phyloP scores from a whole-genome alignment of 2,888 invertebrate species.

The Catocala nupta region DNA sequence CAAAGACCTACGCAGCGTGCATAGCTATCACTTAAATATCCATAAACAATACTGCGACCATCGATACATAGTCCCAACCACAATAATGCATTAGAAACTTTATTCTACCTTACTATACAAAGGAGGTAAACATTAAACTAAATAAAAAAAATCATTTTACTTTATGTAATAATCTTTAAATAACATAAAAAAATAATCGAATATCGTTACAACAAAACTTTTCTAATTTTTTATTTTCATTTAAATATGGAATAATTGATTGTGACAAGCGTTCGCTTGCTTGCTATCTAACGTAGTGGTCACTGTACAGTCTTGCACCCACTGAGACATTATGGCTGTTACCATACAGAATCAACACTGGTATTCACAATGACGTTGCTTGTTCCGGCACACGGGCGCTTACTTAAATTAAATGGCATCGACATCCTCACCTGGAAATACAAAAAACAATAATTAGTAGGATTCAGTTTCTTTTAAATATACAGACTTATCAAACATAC shows the following conservation, averaged over 20 bases:
- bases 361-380: slow-evolving; percentile 69
- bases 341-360: slow-evolving; percentile 67
- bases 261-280: slow-evolving; percentile 61
- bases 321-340: slow-evolving; percentile 50
- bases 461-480: too few relatives aligned
- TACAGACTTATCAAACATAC: too few relatives aligned
- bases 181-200: slow-evolving; percentile 85
- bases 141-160: slow-evolving; percentile 76
- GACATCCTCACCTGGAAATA: slow-evolving; percentile 80
- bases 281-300: slow-evolving; percentile 69
- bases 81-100: slow-evolving; percentile 70
- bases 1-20: slow-evolving; percentile 59
- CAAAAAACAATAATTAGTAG: slow-evolving; percentile 7
- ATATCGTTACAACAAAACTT: slow-evolving; percentile 82
- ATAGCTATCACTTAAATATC: slow-evolving; percentile 57
- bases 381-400: slow-evolving; percentile 77
- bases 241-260: slow-evolving; percentile 85
- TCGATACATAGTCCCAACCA: slow-evolving; percentile 60
- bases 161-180: slow-evolving; percentile 83
- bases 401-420: slow-evolving; percentile 87
- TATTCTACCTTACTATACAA: slow-evolving; percentile 73
- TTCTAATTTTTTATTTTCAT: slow-evolving; percentile 66
- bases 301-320: slow-evolving; percentile 54
- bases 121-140: slow-evolving; percentile 81
- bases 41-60: slow-evolving; percentile 54